Evolutionary conservation across 2,888 invertebrate genomes (phyloP).

Genomic region (Luffia ferchaultella): DNA sequence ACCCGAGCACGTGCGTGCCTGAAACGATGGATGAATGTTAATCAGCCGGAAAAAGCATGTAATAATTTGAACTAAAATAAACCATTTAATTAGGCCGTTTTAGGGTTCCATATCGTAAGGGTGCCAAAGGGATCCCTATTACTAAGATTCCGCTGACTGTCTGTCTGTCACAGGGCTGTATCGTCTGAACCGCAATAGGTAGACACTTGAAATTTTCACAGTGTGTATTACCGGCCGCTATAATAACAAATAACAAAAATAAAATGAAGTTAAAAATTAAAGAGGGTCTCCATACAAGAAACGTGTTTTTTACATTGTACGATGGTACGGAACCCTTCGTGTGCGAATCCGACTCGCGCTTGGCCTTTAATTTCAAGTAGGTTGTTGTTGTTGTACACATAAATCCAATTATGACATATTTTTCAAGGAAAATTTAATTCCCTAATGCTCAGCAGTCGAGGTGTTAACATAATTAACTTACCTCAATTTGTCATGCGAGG

Average conservation of each 20-base stretch:
- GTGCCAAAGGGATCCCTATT: too few relatives aligned
- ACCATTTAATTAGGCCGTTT: too few relatives aligned
- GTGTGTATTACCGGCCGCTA: not conserved
- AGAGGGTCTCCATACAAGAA: too few relatives aligned
- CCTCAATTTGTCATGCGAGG: not conserved
- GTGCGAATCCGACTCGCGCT: not conserved
- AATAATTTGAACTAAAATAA: too few relatives aligned
- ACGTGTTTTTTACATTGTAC: too few relatives aligned
- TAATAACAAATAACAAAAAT: not conserved
- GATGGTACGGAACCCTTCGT: not conserved
- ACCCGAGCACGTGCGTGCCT: too few relatives aligned
- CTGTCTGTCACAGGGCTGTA: too few relatives aligned
- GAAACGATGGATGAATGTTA: too few relatives aligned
- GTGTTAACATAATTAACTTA: not conserved
- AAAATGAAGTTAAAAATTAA: too few relatives aligned
- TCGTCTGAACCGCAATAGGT: not conserved
- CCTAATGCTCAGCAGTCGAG: not conserved
- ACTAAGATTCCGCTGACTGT: too few relatives aligned
- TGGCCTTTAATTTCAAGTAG: not conserved
- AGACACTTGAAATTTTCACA: not conserved
- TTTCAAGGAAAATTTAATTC: not conserved
- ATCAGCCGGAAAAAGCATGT: too few relatives aligned
- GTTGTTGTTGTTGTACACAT: not conserved
- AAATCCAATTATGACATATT: not conserved
- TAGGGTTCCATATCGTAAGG: too few relatives aligned